A percentile compares a stretch with the other conserved stretches of the same genome.
These are phyloP conservation scores for Sabatieria punctata DNA, from an alignment of 2,888 invertebrate genomes.

Conservation along the genomic window DNA sequence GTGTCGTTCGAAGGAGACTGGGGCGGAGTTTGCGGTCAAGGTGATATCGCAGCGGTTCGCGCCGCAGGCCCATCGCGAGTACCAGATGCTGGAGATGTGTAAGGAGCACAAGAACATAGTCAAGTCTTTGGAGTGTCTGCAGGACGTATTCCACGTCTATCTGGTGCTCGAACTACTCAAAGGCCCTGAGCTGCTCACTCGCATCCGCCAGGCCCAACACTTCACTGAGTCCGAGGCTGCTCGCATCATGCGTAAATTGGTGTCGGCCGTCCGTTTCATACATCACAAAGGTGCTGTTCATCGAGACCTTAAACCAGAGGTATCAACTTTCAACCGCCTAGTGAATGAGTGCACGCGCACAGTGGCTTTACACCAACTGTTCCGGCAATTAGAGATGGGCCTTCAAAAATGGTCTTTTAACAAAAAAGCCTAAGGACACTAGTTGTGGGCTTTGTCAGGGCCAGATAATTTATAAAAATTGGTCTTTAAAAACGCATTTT, in stretches of 20 bases:
- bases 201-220: constrained; percentile 47
- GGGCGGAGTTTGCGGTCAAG: constrained; percentile 68
- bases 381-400: too few species aligned
- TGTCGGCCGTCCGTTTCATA: constrained; percentile 64
- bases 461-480: too few species aligned
- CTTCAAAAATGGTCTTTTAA: too few species aligned
- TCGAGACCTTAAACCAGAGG: constrained; percentile 84
- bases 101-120: constrained; percentile 78
- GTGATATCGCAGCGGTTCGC: constrained; percentile 48
- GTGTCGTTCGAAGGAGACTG: constrained; percentile 55
- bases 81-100: constrained; percentile 58
- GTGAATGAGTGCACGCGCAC: too few species aligned
- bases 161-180: constrained; percentile 66
- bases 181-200: constrained; percentile 61
- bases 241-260: constrained; percentile 60
- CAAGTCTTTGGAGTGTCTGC: constrained; percentile 58
- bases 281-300: constrained; percentile 70
- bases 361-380: too few species aligned
- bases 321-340: too few species aligned
- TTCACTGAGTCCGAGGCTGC: constrained; percentile 62
- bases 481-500: too few species aligned
- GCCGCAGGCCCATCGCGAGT: constrained; percentile 52
- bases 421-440: too few species aligned
- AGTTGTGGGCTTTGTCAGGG: too few species aligned
- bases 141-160: constrained; percentile 66